These are phyloP conservation scores for Diploscapter pachys DNA, from an alignment of 1,140 invertebrate genomes.

Conservation along the genomic window DNA sequence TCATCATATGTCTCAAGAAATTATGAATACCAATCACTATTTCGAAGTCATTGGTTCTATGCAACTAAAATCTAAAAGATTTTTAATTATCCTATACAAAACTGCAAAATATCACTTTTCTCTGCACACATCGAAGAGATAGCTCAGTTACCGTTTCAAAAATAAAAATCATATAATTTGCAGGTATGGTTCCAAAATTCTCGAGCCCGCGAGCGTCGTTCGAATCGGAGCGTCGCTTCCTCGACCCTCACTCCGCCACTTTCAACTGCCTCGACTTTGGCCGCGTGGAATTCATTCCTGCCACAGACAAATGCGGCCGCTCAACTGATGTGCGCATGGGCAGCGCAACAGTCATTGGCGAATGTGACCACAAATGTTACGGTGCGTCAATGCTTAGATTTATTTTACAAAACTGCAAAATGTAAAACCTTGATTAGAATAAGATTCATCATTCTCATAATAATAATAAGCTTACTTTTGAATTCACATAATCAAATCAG, in stretches of 20 bases:
- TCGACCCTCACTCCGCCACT: slow-evolving; percentile 26
- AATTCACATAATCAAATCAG: too few relatives aligned
- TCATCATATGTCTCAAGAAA: slow-evolving; percentile 17
- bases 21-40: neutral
- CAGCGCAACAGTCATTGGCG: neutral
- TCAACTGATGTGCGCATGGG: slow-evolving; percentile 34
- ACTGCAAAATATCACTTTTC: neutral
- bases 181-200: slow-evolving; percentile 94
- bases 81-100: neutral
- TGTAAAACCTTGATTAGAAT: neutral
- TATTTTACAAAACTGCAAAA: neutral
- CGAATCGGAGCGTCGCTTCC: slow-evolving; percentile 46
- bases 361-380: neutral
- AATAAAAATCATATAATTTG: slow-evolving; percentile 20
- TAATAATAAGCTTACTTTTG: too few relatives aligned
- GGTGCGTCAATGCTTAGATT: slow-evolving; percentile 12
- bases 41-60: neutral
- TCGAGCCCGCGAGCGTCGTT: slow-evolving; percentile 78
- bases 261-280: neutral
- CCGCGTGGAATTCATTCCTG: slow-evolving; percentile 2
- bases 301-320: neutral
- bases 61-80: neutral
- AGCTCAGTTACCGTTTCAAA: slow-evolving; percentile 1
- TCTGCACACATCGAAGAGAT: neutral
- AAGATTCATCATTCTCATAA: too few relatives aligned